Conservation (phyloP, 2,113 vertebrate species). For the Bufo gargarizans region DNA sequence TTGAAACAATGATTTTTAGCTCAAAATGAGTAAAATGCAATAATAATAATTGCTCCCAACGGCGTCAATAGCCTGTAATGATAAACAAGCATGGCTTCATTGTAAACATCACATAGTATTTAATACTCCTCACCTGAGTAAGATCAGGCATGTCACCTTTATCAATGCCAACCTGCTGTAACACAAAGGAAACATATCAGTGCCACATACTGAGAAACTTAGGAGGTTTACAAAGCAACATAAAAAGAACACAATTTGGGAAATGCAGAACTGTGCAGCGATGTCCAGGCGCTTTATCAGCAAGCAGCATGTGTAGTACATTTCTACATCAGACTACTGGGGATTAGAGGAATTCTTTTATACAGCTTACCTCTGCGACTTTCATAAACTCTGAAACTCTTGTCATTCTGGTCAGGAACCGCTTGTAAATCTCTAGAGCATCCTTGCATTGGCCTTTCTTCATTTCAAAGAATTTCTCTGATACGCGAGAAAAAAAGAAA, state of each 20-base stretch:
- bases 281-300: too few relatives aligned
- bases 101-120: neutral
- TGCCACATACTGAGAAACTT: neutral
- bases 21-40: too few relatives aligned
- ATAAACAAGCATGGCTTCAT: too few relatives aligned
- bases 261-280: neutral
- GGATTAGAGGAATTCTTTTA: neutral
- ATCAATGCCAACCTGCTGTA: conserved; percentile 98
- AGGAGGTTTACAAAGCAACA: neutral
- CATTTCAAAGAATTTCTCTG: conserved; percentile 99
- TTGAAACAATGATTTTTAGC: too few relatives aligned
- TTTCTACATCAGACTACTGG: neutral
- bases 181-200: conserved; percentile 61
- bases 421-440: conserved; percentile 98
- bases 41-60: too few relatives aligned
- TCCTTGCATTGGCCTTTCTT: conserved; percentile 99
- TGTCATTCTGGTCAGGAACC: conserved; percentile 97
- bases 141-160: conserved; percentile 99
- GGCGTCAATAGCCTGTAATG: too few relatives aligned
- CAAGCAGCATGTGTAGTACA: neutral
- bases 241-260: neutral
- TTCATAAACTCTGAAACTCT: conserved; percentile 98
- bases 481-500: conserved; percentile 60
- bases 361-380: conserved; percentile 89
- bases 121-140: conserved; percentile 86